phyloP scores from a whole-genome alignment of 2,888 invertebrate species.

The Drosophila dives region DNA sequence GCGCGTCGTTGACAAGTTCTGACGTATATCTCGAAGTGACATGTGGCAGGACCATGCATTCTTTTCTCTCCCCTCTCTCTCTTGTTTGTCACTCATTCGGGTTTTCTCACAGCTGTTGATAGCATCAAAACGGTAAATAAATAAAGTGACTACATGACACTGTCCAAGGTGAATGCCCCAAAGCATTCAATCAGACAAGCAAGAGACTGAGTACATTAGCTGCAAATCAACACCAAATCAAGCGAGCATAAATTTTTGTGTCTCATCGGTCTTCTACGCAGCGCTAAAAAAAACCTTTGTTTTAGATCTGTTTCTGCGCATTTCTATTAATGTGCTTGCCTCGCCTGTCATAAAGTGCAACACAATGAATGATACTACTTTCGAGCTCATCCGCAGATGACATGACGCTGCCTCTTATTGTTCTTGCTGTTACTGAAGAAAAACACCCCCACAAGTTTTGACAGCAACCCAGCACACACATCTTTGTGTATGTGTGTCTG shows the following conservation, averaged over 20 bases:
- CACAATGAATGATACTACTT: slow-evolving; percentile 5
- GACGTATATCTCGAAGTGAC: slow-evolving; percentile 9
- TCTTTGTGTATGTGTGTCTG: not conserved
- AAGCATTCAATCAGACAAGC: slow-evolving; percentile 12
- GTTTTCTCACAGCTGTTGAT: slow-evolving; percentile 60
- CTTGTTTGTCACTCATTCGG: slow-evolving; percentile 1
- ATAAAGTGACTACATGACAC: slow-evolving; percentile 41
- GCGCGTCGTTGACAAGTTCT: slow-evolving; percentile 46
- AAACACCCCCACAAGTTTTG: slow-evolving; percentile 53
- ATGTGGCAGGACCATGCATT: slow-evolving; percentile 3
- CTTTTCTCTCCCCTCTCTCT: not conserved
- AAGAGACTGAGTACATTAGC: slow-evolving; percentile 15
- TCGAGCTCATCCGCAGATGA: slow-evolving; percentile 12
- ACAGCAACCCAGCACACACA: slow-evolving; percentile 10
- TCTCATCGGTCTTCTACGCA: slow-evolving; percentile 38
- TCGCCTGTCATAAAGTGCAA: slow-evolving; percentile 38
- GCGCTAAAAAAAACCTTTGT: slow-evolving; percentile 21
- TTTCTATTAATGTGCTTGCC: slow-evolving; percentile 22
- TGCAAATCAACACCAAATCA: slow-evolving; percentile 30
- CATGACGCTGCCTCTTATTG: slow-evolving; percentile 10
- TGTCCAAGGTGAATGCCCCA: slow-evolving; percentile 63
- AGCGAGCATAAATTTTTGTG: slow-evolving; percentile 21
- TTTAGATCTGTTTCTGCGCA: slow-evolving; percentile 32
- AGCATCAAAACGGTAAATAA: slow-evolving; percentile 56
- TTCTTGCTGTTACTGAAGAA: slow-evolving; percentile 26